phyloP scores from a whole-genome alignment of 2,797 vertebrate genomes.

The Cyclura pinguis region DNA sequence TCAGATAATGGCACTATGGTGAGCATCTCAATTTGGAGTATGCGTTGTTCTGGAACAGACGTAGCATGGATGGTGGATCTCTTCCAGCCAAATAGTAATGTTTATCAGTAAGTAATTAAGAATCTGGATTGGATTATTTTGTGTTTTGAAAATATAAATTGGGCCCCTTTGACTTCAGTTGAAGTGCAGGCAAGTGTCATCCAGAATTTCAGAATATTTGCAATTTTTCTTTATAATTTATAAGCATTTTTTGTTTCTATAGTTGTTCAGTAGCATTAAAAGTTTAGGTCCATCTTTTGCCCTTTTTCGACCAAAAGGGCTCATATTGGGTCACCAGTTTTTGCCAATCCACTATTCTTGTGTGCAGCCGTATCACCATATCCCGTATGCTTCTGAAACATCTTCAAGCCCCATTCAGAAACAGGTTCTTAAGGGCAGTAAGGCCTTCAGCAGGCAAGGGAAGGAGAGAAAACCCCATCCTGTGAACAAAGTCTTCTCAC shows the following conservation, averaged over 20 bases:
- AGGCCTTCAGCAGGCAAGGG: not conserved
- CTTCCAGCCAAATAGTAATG: not conserved
- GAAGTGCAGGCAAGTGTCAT: not conserved
- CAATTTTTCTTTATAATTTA: not conserved
- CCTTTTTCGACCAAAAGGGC: not conserved
- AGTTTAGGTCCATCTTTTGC: no score
- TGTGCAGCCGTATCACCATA: not conserved
- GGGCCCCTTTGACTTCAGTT: not conserved
- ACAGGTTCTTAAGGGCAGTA: not conserved
- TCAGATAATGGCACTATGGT: not conserved
- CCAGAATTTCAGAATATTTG: conserved; percentile 3
- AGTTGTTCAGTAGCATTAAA: not conserved
- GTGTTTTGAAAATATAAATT: conserved; percentile 3
- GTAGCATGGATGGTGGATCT: no score
- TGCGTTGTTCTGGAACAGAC: not conserved
- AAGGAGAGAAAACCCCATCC: not conserved
- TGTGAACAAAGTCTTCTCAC: not conserved
- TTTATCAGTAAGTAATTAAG: not conserved
- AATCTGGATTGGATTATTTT: not conserved
- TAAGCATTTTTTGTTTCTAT: not conserved
- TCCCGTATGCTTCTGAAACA: not conserved
- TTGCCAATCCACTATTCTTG: not conserved
- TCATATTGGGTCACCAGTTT: not conserved
- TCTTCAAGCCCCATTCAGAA: not conserved
- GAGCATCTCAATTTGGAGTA: not conserved